Evolutionary conservation across 2,113 vertebrate genomes (phyloP).

Genomic region (Phodopus roborovskii): DNA sequence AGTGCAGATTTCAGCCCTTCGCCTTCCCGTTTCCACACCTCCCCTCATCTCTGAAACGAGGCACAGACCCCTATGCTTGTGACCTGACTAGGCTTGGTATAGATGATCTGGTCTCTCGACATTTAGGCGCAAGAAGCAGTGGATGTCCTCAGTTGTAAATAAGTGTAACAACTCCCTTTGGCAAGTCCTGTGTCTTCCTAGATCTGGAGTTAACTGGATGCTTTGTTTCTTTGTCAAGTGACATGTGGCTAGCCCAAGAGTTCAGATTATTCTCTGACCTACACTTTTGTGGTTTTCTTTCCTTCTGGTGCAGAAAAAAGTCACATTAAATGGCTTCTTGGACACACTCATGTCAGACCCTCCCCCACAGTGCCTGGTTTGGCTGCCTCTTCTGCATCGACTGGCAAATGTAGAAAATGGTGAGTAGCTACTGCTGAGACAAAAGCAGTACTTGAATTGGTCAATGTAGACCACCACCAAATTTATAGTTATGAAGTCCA

Average conservation of each 20-base stretch:
- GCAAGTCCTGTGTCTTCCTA: conserved; percentile 50
- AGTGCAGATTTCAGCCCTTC: background rate
- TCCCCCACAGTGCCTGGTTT: conserved; percentile 98
- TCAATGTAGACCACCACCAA: background rate
- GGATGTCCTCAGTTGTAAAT: background rate
- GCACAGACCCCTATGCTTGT: background rate
- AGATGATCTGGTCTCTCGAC: background rate
- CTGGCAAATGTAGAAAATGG: conserved; percentile 99
- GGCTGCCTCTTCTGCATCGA: conserved; percentile 98
- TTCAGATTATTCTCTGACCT: conserved; percentile 48
- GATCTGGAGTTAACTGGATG: background rate
- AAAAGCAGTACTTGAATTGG: background rate
- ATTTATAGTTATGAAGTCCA: background rate
- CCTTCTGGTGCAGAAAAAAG: conserved; percentile 93
- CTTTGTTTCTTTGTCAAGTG: background rate
- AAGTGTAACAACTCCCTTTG: background rate
- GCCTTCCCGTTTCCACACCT: background rate
- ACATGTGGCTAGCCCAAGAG: conserved; percentile 54
- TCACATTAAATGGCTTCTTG: conserved; percentile 97
- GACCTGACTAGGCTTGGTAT: background rate
- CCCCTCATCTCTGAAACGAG: background rate
- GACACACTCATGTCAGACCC: conserved; percentile 99
- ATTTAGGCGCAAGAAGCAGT: background rate
- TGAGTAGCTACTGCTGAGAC: conserved; percentile 82
- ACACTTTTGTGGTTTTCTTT: conserved; percentile 68